Conservation (phyloP, 1,140 invertebrate genomes). For the Drosophila tristis region DNA sequence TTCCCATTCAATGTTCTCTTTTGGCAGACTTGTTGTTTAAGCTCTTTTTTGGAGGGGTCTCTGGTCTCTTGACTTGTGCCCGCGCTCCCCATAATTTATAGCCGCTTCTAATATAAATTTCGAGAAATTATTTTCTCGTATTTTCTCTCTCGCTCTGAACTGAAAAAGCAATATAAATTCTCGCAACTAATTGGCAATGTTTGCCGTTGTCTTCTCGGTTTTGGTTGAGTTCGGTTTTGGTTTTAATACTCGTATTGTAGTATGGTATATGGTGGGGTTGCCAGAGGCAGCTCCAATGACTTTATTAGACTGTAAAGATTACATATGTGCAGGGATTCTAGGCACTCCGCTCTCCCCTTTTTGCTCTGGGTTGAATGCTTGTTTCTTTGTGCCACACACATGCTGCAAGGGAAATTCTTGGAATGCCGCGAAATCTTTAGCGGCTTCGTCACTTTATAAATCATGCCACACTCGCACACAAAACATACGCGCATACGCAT, state of each 20-base stretch:
- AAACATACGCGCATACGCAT: not conserved
- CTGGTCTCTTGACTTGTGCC: slow-evolving; percentile 20
- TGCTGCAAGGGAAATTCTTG: slow-evolving; percentile 59
- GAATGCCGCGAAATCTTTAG: slow-evolving; percentile 65
- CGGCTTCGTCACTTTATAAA: slow-evolving; percentile 75
- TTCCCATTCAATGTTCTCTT: slow-evolving; percentile 4
- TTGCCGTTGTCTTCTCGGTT: slow-evolving; percentile 19
- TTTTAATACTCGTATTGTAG: slow-evolving; percentile 11
- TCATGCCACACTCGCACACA: slow-evolving; percentile 41
- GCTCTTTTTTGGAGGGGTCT: slow-evolving; percentile 6
- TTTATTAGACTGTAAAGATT: slow-evolving; percentile 66
- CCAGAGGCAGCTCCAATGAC: slow-evolving; percentile 47
- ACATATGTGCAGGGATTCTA: slow-evolving; percentile 16
- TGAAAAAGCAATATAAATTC: slow-evolving; percentile 79
- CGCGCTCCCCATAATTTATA: slow-evolving; percentile 63
- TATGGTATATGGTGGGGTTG: slow-evolving; percentile 17
- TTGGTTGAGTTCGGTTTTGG: slow-evolving; percentile 12
- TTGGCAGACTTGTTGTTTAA: slow-evolving; percentile 28
- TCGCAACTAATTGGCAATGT: slow-evolving; percentile 74
- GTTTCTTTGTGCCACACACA: slow-evolving; percentile 45
- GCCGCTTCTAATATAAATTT: slow-evolving; percentile 77
- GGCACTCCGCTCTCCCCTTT: not conserved
- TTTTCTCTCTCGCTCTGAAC: slow-evolving; percentile 13
- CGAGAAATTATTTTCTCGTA: slow-evolving; percentile 59
- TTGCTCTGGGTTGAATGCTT: slow-evolving; percentile 6